phyloP scores from a whole-genome alignment of 2,888 invertebrate genomes.

The Andrena hattorfiana region DNA sequence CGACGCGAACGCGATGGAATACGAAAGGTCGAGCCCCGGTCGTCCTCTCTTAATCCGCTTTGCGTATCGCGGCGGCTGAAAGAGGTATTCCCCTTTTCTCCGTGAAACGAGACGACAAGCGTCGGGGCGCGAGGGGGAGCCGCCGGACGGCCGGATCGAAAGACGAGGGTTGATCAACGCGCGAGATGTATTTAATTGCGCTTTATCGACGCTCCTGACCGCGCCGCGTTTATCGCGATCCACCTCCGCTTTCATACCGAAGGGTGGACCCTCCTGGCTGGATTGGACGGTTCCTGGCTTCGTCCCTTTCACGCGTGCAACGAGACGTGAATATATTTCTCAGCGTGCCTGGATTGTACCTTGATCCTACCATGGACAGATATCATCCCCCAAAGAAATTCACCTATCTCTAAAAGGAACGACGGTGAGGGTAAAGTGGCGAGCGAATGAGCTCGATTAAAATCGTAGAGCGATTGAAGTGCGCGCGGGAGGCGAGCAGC shows the following conservation, averaged over 20 bases:
- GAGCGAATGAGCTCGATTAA: conserved; percentile 8
- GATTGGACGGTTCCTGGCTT: conserved; percentile 7
- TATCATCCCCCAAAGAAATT: not conserved
- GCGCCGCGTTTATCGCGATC: conserved; percentile 58
- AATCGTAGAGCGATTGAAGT: not conserved
- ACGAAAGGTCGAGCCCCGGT: conserved; percentile 47
- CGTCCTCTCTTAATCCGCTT: conserved; percentile 68
- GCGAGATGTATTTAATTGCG: conserved; percentile 66
- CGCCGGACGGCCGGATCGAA: conserved; percentile 41
- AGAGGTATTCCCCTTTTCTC: conserved; percentile 57
- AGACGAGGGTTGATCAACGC: conserved; percentile 59
- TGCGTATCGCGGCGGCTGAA: conserved; percentile 64
- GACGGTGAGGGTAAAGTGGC: no score
- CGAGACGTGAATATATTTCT: not conserved
- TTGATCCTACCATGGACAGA: conserved; percentile 1
- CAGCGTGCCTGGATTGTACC: not conserved
- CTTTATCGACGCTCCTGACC: conserved; percentile 55
- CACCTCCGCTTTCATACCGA: conserved; percentile 36
- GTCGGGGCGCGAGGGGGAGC: not conserved
- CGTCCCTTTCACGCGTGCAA: conserved; percentile 16
- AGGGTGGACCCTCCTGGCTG: conserved; percentile 3
- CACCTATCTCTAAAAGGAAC: no score
- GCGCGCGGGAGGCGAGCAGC: not conserved
- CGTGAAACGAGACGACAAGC: conserved; percentile 27
- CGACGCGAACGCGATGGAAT: conserved; percentile 35